phyloP scores from a whole-genome alignment of 2,797 vertebrate species.

The Gila robusta region DNA sequence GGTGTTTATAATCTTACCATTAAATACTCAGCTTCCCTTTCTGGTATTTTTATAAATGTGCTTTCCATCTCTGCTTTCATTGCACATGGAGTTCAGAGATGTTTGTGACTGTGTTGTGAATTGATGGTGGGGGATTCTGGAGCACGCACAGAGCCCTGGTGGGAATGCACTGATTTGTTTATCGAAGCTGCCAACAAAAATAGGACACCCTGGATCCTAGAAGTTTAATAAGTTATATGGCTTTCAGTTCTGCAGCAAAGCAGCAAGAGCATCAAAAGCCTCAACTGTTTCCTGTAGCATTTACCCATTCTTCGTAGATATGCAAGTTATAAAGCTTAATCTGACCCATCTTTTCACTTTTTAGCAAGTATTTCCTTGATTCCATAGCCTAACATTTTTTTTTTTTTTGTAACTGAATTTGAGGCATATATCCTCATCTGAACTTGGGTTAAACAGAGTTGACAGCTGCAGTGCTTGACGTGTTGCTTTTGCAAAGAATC shows the following conservation, averaged over 20 bases:
- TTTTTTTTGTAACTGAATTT: constrained; percentile 5
- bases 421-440: not conserved
- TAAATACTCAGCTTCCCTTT: not conserved
- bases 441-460: constrained; percentile 24
- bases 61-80: not conserved
- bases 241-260: constrained; percentile 32
- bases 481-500: constrained; percentile 43
- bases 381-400: constrained; percentile 2
- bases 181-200: constrained; percentile 61
- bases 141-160: constrained; percentile 44
- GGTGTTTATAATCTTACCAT: constrained; percentile 5
- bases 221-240: constrained; percentile 53
- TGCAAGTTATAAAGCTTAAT: constrained; percentile 6
- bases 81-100: constrained; percentile 18
- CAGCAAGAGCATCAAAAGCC: constrained; percentile 31
- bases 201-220: constrained; percentile 60
- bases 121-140: constrained; percentile 3
- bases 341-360: constrained; percentile 12
- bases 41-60: not conserved
- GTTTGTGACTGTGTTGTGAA: constrained; percentile 39
- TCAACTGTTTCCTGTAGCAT: constrained; percentile 21
- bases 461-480: constrained; percentile 23
- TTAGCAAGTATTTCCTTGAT: constrained; percentile 29
- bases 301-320: constrained; percentile 21
- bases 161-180: constrained; percentile 59